Evolutionary conservation across 2,888 invertebrate species (phyloP).

Genomic region (Troides oblongomaculatus): DNA sequence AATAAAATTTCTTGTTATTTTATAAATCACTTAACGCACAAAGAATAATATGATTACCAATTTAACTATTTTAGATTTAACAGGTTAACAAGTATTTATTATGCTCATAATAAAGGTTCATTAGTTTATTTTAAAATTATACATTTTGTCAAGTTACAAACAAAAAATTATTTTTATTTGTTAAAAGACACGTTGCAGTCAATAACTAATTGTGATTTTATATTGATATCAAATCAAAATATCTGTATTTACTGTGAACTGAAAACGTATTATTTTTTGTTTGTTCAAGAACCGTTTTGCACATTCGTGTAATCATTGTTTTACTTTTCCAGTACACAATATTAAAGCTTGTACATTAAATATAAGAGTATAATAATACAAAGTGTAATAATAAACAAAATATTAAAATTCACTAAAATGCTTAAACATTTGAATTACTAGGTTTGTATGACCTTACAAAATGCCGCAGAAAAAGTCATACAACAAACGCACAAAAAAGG

Average conservation of each 20-base stretch:
- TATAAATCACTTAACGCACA: background rate
- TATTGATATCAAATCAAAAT: background rate
- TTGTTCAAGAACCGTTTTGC: background rate
- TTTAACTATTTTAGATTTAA: background rate
- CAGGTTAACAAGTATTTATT: background rate
- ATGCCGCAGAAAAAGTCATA: slow-evolving; percentile 41
- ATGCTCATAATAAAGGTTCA: background rate
- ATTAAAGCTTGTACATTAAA: background rate
- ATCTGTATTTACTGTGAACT: background rate
- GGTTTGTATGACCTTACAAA: background rate
- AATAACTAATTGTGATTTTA: background rate
- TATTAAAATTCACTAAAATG: background rate
- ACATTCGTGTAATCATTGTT: background rate
- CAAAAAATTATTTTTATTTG: background rate
- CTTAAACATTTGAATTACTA: background rate
- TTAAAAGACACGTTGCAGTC: background rate
- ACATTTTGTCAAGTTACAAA: background rate
- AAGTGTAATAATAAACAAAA: background rate
- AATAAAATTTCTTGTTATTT: slow-evolving; percentile 1
- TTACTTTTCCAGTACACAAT: background rate
- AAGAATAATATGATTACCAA: background rate
- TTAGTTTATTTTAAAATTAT: background rate
- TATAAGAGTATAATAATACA: background rate
- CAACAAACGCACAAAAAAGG: slow-evolving; percentile 43
- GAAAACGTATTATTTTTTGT: background rate